A percentile compares a stretch with the other conserved stretches of the same genome.
These are phyloP conservation scores for Eristalinus aeneus DNA, from an alignment of 2,888 invertebrate genomes.

Conservation along the genomic window DNA sequence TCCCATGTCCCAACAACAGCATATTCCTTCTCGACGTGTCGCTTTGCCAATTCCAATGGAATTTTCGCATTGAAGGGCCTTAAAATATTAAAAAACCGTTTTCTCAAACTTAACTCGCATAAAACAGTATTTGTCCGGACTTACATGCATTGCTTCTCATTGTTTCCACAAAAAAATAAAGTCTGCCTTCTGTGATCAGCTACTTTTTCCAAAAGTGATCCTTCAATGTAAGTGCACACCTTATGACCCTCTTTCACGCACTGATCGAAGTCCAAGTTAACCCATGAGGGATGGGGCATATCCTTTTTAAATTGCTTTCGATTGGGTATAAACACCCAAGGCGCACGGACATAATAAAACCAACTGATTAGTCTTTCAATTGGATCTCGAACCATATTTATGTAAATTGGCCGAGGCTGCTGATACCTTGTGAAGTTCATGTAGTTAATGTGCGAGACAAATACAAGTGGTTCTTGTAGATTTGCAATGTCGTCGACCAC, in stretches of 20 bases:
- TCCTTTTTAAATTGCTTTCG: slow-evolving; percentile 83
- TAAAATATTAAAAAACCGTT: slow-evolving; percentile 73
- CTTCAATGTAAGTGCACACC: slow-evolving; percentile 90
- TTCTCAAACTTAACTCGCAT: not conserved
- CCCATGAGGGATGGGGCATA: slow-evolving; percentile 91
- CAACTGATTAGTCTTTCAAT: slow-evolving; percentile 94
- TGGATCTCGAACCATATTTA: slow-evolving; percentile 94
- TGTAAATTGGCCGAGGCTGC: slow-evolving; percentile 91
- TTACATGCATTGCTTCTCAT: slow-evolving; percentile 89
- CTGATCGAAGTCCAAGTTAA: slow-evolving; percentile 93
- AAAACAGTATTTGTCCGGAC: slow-evolving; percentile 74
- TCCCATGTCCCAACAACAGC: slow-evolving; percentile 93
- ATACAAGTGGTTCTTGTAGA: slow-evolving; percentile 75
- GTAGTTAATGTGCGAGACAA: slow-evolving; percentile 77
- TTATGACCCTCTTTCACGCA: slow-evolving; percentile 91
- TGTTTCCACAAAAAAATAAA: slow-evolving; percentile 94
- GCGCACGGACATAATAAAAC: slow-evolving; percentile 94
- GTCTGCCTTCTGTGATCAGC: slow-evolving; percentile 93
- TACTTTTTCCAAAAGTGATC: slow-evolving; percentile 90
- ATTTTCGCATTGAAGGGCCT: slow-evolving; percentile 92
- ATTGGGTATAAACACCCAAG: slow-evolving; percentile 94
- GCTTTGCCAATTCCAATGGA: slow-evolving; percentile 90
- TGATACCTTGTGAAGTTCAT: slow-evolving; percentile 82
- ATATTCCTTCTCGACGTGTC: slow-evolving; percentile 89
- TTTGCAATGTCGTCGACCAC: slow-evolving; percentile 75